These are phyloP conservation scores for Harpagoxenus sublaevis DNA, from an alignment of 2,888 invertebrate genomes.

Conservation along the genomic window DNA sequence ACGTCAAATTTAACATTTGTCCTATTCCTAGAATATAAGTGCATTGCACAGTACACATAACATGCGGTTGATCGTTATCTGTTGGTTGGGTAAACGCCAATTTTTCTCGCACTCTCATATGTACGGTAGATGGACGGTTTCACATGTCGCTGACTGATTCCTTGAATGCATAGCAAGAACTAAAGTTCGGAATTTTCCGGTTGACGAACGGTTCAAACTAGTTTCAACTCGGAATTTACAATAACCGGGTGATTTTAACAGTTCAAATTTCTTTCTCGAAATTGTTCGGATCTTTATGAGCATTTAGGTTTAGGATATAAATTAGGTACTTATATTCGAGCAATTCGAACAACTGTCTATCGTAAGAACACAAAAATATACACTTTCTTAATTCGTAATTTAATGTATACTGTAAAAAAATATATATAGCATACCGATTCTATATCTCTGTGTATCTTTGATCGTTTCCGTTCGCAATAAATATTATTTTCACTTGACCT, in stretches of 20 bases:
- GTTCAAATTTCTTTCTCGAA: background rate
- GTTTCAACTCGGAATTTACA: background rate
- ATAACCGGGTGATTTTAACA: slow-evolving; percentile 1
- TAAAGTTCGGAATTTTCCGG: slow-evolving; percentile 18
- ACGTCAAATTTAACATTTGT: slow-evolving; percentile 65
- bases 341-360: background rate
- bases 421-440: background rate
- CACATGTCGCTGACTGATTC: background rate
- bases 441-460: background rate
- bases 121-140: slow-evolving; percentile 23
- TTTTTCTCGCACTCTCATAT: slow-evolving; percentile 52
- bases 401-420: background rate
- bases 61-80: slow-evolving; percentile 55
- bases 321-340: slow-evolving; percentile 3
- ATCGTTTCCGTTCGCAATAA: background rate
- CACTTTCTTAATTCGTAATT: background rate
- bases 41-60: slow-evolving; percentile 56
- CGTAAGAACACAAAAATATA: background rate
- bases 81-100: slow-evolving; percentile 66
- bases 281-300: background rate
- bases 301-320: background rate
- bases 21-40: slow-evolving; percentile 72
- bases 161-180: slow-evolving; percentile 17
- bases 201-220: slow-evolving; percentile 14
- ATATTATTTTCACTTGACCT: background rate